A percentile compares a stretch with the other conserved stretches of the same genome.
Evolutionary conservation across 2,888 invertebrate species (phyloP).

Genomic region (Drosophila anomalata): DNA sequence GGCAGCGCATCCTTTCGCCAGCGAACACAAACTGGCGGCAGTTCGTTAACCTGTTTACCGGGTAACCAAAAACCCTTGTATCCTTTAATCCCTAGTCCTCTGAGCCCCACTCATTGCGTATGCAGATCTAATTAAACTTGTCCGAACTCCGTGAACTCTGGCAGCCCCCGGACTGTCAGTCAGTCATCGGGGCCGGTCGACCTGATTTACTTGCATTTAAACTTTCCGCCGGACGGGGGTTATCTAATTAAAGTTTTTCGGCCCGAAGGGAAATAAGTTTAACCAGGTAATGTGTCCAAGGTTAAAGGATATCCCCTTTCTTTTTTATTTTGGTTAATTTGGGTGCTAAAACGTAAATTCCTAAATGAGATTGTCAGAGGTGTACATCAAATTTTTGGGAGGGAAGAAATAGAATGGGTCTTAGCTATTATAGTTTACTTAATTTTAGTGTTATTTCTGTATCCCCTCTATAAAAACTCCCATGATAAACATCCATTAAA

Average conservation of each 20-base stretch:
- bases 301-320: conserved; percentile 9
- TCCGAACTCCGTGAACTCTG: conserved; percentile 47
- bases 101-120: conserved; percentile 50
- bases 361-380: background rate
- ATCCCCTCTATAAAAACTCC: background rate
- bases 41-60: conserved; percentile 48
- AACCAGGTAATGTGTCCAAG: conserved; percentile 32
- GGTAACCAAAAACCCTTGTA: conserved; percentile 15
- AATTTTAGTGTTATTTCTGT: too few species aligned
- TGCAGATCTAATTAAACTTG: conserved; percentile 75
- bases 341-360: background rate
- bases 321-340: background rate
- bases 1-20: conserved; percentile 42
- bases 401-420: too few species aligned
- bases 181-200: conserved; percentile 30
- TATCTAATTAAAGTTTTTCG: conserved; percentile 36
- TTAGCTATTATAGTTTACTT: too few species aligned
- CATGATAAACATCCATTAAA: conserved; percentile 1
- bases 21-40: conserved; percentile 26
- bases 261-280: conserved; percentile 18
- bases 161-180: conserved; percentile 7
- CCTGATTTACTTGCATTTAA: conserved; percentile 56
- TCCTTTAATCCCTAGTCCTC: conserved; percentile 1
- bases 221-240: conserved; percentile 19
- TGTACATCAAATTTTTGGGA: background rate